These are phyloP conservation scores for Uloborus diversus DNA, from an alignment of 1,140 invertebrate species.

Conservation along the genomic window DNA sequence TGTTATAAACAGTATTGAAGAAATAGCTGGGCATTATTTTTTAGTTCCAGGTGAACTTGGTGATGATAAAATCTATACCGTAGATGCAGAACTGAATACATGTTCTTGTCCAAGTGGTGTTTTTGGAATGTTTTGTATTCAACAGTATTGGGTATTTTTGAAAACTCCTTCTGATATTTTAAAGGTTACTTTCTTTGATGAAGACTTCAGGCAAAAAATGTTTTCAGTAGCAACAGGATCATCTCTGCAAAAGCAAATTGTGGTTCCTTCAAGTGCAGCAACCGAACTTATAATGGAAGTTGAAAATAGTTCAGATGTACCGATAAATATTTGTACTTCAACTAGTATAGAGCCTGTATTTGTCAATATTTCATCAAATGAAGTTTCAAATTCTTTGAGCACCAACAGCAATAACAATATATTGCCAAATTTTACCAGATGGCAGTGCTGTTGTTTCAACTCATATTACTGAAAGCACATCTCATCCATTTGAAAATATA, in stretches of 20 bases:
- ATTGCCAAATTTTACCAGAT: no score
- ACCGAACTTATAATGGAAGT: background rate
- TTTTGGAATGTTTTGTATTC: constrained; percentile 6
- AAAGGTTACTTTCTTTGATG: constrained; percentile 7
- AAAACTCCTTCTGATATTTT: constrained; percentile 15
- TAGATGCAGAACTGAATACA: constrained; percentile 26
- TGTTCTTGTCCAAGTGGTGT: constrained; percentile 26
- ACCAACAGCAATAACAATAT: no score
- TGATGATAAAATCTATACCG: constrained; percentile 19
- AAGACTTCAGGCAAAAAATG: constrained; percentile 11
- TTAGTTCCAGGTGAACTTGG: constrained; percentile 22
- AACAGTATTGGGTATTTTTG: constrained; percentile 29
- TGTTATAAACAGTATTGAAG: background rate
- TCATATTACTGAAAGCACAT: background rate
- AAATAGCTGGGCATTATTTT: constrained; percentile 33
- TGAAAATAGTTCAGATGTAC: background rate
- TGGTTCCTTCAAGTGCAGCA: background rate
- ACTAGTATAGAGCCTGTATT: background rate
- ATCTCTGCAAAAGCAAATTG: background rate
- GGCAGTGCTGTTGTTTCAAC: no score
- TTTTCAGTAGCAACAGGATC: background rate
- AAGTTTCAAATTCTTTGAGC: no score
- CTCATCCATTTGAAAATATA: background rate
- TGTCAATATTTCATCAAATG: background rate
- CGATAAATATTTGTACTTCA: constrained; percentile 6